These are phyloP conservation scores for Cynaeus angustus DNA, from an alignment of 2,888 invertebrate genomes.

Conservation along the genomic window DNA sequence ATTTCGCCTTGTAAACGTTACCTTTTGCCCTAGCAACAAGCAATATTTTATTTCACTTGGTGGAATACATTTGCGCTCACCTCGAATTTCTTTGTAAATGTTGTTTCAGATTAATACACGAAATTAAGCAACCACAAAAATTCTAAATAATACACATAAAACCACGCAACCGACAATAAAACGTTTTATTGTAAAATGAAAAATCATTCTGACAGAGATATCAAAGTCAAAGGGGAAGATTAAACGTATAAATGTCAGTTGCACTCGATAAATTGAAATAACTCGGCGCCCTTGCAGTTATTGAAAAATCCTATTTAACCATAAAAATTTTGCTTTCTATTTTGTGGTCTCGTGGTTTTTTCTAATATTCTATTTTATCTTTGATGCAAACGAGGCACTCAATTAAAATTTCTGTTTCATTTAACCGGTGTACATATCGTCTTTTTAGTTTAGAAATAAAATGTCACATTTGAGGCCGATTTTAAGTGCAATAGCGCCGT, in stretches of 20 bases:
- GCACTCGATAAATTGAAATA: conserved; percentile 26
- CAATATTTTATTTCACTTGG: conserved; percentile 42
- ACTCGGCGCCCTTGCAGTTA: conserved; percentile 23
- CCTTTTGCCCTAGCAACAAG: conserved; percentile 42
- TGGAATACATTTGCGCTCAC: conserved; percentile 39
- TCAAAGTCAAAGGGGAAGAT: conserved; percentile 32
- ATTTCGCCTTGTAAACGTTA: conserved; percentile 35
- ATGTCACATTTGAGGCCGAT: no score
- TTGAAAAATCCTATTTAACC: conserved; percentile 33
- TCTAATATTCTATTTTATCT: not conserved
- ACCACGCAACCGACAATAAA: not conserved
- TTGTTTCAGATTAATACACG: conserved; percentile 21
- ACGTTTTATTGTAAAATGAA: conserved; percentile 1
- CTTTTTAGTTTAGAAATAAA: no score
- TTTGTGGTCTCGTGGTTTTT: not conserved
- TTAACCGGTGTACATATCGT: no score
- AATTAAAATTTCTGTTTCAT: no score
- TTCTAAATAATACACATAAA: not conserved
- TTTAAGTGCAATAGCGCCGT: no score
- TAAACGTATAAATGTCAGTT: conserved; percentile 39
- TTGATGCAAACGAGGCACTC: no score
- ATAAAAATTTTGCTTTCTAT: conserved; percentile 7
- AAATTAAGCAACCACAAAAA: conserved; percentile 13
- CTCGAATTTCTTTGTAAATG: conserved; percentile 27
- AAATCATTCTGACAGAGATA: conserved; percentile 6